Evolutionary conservation across 2,797 vertebrate species (phyloP).

Genomic region (Uromys caudimaculatus): DNA sequence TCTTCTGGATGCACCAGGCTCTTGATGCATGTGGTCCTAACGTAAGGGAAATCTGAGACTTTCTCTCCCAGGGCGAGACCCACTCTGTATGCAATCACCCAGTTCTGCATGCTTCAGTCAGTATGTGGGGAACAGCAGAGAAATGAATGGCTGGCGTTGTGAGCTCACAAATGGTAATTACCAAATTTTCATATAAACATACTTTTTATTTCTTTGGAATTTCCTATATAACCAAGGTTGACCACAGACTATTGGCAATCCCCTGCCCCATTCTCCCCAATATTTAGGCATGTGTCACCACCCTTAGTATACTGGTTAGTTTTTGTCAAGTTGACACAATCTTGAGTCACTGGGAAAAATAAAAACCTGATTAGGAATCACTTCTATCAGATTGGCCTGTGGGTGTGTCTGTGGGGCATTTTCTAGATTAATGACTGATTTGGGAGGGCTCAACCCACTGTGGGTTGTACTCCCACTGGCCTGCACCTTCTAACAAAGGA

Average conservation of each 20-base stretch:
- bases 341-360: not conserved
- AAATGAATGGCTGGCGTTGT: rapidly evolving
- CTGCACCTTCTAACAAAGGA: not conserved
- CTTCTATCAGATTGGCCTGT: not conserved
- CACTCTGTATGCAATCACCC: too few species aligned
- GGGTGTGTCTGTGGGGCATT: not conserved
- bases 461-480: not conserved
- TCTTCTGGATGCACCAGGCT: not conserved
- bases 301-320: not conserved
- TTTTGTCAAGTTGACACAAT: not conserved
- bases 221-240: not conserved
- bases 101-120: rapidly evolving
- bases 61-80: not conserved
- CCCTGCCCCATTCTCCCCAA: not conserved
- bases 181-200: not conserved
- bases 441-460: not conserved
- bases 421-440: not conserved
- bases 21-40: not conserved
- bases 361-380: too few species aligned
- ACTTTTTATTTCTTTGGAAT: not conserved
- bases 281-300: not conserved
- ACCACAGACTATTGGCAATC: not conserved
- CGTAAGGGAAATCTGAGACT: not conserved
- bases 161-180: not conserved
- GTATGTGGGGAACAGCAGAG: rapidly evolving